Percentiles rank a stretch among this genome's conserved stretches.
phyloP scores from a whole-genome alignment of 1,140 invertebrate genomes.

The Myzus persicae region DNA sequence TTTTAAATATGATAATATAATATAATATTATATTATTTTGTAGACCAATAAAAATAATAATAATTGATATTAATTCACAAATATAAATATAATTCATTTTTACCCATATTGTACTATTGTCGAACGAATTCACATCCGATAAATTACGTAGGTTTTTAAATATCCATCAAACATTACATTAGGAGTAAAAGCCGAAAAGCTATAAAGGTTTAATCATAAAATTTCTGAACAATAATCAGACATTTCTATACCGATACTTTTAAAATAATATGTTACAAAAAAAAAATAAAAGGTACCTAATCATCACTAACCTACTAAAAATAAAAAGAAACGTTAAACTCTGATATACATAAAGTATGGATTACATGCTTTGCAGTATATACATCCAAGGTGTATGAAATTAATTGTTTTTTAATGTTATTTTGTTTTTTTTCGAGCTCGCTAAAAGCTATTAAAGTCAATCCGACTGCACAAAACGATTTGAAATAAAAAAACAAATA shows the following conservation, averaged over 20 bases:
- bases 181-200: not conserved
- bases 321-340: not conserved
- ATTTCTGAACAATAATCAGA: not conserved
- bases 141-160: not conserved
- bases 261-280: not conserved
- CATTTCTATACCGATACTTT: not conserved
- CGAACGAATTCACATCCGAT: not conserved
- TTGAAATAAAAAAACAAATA: constrained; percentile 9
- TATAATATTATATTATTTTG: too few relatives aligned
- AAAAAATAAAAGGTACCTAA: too few relatives aligned
- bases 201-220: not conserved
- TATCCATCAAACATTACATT: not conserved
- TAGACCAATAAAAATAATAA: too few relatives aligned
- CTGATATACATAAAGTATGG: not conserved
- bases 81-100: not conserved
- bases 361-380: not conserved
- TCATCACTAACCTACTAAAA: not conserved
- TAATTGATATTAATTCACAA: not conserved
- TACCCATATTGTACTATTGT: not conserved
- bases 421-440: not conserved
- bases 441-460: constrained; percentile 3
- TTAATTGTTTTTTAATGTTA: not conserved
- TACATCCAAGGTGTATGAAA: not conserved
- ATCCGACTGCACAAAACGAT: not conserved
- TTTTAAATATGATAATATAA: too few relatives aligned